Conservation (phyloP, 2,888 invertebrate genomes). For the Caenorhabditis sp. region DNA sequence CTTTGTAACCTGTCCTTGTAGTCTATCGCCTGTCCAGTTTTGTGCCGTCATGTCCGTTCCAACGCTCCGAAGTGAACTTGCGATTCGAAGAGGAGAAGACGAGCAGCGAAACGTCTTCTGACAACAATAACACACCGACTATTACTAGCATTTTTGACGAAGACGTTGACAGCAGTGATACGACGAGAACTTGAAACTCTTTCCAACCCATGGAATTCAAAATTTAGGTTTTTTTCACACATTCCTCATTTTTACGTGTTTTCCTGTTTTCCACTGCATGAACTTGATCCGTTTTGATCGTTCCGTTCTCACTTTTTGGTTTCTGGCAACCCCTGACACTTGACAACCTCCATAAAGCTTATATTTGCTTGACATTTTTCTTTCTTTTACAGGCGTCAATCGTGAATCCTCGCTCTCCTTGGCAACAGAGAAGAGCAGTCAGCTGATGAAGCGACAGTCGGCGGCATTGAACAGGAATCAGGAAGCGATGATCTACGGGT, state of each 20-base stretch:
- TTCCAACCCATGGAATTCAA: neutral
- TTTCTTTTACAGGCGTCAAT: conserved; percentile 70
- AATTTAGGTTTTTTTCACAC: neutral
- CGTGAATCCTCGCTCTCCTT: conserved; percentile 70
- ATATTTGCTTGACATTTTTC: no score
- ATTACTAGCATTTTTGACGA: neutral
- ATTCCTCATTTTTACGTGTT: conserved; percentile 2
- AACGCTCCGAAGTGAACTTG: conserved; percentile 15
- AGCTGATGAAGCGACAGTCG: conserved; percentile 54
- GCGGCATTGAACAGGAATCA: conserved; percentile 35
- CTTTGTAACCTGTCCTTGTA: no score
- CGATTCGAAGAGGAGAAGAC: conserved; percentile 22
- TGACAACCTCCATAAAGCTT: no score
- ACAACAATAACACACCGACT: neutral
- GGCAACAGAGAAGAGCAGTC: conserved; percentile 56
- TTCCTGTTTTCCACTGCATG: conserved; percentile 14
- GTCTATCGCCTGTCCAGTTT: conserved; percentile 20
- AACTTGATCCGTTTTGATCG: neutral
- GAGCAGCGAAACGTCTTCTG: no score
- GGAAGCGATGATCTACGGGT: conserved; percentile 46
- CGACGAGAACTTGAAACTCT: neutral
- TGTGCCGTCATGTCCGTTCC: conserved; percentile 39
- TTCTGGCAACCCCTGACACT: no score
- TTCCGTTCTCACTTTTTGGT: no score
- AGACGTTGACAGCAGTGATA: neutral